Base-by-base conservation (phyloP, 2,113 vertebrate species). In the Elephas maximus region DNA sequence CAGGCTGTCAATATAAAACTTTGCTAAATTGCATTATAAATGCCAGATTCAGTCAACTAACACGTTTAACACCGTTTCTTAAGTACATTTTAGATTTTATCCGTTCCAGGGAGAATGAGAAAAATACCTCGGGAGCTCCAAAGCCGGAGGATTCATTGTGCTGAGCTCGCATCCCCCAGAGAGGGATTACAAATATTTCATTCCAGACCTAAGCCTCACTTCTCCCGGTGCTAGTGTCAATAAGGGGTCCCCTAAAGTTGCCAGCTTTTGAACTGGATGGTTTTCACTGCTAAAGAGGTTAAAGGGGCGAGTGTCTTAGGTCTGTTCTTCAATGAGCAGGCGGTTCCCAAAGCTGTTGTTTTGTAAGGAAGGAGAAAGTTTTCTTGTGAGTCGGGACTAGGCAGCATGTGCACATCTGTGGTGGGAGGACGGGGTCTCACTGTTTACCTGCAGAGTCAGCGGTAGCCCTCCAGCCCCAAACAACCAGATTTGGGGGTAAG, bases 11-110 rank as follows among this genome's bases (percentile, higher is more conserved):
- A 91, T 98, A 98, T 98, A 98, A 98, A 98, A 98, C 97, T 98
- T 98, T 96, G 98, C 94, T 96, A 97, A 98, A 98, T 90, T 97
- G 95, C 97, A 97, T 97, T 98, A 98, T 98, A 98, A 98, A 98
- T 98, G 97, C 96, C 98, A 98, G 88, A 88, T 98, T 97, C 98
- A 98, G 98, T 97, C 94, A 98, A 98, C 96, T 91, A 97, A 93
- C 96, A 97, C 77, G 95, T 98, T 98, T 98, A 94, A 98, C 95
- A 96, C 93, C 67, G 37, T 88, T 96, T 98, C 98, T 98, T 48
- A 97, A 98, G 96, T 92, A 96, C 95, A 97, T 74, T 95, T 92
- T 98, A 98, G 91, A 85, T 98, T 98, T 97, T 96, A 96, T 84
- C 62, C 81, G 15, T 96, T 69, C 96, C 94, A 97, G 97, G 67